A percentile compares a stretch with the other conserved stretches of the same genome.
phyloP scores from a whole-genome alignment of 2,113 vertebrate genomes.

The Centropristis striata region DNA sequence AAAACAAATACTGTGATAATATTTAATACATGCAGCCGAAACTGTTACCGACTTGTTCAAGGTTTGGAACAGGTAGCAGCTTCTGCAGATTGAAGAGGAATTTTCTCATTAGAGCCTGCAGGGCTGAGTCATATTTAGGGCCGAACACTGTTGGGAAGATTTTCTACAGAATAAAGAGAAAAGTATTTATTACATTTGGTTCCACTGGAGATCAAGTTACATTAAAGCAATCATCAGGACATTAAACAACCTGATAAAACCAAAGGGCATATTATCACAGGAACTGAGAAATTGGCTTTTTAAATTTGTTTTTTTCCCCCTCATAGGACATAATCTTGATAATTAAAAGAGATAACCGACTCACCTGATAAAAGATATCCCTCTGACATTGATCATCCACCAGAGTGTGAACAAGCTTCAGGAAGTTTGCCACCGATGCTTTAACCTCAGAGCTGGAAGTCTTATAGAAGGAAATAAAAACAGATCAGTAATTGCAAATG shows the following conservation, averaged over 20 bases:
- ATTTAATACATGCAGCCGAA: neutral
- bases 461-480: conserved; percentile 7
- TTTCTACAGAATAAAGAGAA: conserved; percentile 58
- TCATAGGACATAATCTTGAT: neutral
- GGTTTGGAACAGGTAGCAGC: conserved; percentile 48
- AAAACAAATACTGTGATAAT: neutral
- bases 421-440: conserved; percentile 37
- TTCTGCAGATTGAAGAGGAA: conserved; percentile 77
- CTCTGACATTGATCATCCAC: conserved; percentile 38
- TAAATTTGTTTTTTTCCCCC: neutral
- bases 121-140: conserved; percentile 71
- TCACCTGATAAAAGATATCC: conserved; percentile 59
- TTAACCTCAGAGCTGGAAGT: conserved; percentile 22
- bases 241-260: neutral
- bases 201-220: too few species aligned
- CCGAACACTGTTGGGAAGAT: conserved; percentile 77
- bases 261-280: neutral
- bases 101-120: conserved; percentile 80
- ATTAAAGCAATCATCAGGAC: neutral
- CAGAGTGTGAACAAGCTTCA: conserved; percentile 45
- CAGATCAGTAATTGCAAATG: neutral
- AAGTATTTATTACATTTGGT: neutral
- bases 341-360: neutral
- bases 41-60: conserved; percentile 46
- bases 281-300: neutral